Base-by-base conservation (phyloP, 2,113 vertebrate species). In the Kryptolebias marmoratus region DNA sequence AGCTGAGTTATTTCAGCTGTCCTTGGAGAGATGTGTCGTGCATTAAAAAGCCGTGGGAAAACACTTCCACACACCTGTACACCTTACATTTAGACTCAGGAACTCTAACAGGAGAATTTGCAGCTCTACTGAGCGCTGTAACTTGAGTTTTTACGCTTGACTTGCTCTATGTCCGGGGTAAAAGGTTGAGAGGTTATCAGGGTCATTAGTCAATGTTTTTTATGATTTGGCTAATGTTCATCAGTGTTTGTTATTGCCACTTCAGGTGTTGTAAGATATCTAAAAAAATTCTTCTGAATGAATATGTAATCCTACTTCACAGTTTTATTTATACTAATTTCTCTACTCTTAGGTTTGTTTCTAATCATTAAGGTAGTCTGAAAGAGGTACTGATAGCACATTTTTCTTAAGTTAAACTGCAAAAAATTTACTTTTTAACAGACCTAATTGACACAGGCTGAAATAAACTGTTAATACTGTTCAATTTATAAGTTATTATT, bases 111-210 rank as follows among this genome's bases (percentile, higher is more conserved):
- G 28, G 44, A 22, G 14, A 27, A 61, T 32, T 54, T 0, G 67
- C 4, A 31, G n/a, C 10, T 58, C 55, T 45, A 47, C 13, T 39
- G 22, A 74, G 48, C 13, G 49, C 39, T 55, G 72, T 65, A 75
- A 73, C 63, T 53, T 28, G 30, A 54, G 27, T 52, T 52, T 55
- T 59, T 52, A 68, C 28, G 58, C 73, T 82, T 55, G 63, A 66
- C 75, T 77, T 62, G 53, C 63, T 61, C 66, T 49, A 50, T 70
- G 32, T 62, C 59, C 66, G 16, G 72, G 87, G 86, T 88, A 67
- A 87, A 80, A 81, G 82, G 88, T 86, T 87, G 64, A 88, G 75
- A 83, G 85, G 86, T 91, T 83, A 91, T 84, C 81, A 67, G 64
- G 70, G 69, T 91, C 81, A 83, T 90, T 89, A 80, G 77, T 48